Base-by-base conservation (phyloP, 2,797 vertebrate genomes). In the Steatocranus sp. region DNA sequence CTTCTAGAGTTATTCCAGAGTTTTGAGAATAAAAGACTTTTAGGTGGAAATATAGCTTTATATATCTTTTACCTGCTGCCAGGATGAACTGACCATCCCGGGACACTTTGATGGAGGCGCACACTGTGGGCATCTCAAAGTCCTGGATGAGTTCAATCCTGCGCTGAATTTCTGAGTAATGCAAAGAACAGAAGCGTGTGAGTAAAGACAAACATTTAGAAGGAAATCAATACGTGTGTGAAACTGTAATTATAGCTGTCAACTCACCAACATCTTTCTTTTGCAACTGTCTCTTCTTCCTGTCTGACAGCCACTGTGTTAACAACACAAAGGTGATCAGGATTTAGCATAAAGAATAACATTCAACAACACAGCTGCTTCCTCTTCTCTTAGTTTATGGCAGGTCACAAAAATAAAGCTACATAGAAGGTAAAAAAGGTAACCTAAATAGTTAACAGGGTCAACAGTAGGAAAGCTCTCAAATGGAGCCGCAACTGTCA, bases 111-210 rank as follows among this genome's bases (percentile, higher is more conserved):
- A 99, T 96, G 63, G 97, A 98, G 68, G 96, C 98, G 92, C 97
- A 97, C 86, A 99, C 95, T 0, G 98, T 98, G 56, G 99, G 99
- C 98, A 99, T 99, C 91, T 99, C 98, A 95, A 99, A 99, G 90
- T 99, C 98, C 90, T 99, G 99, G 92, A 99, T 98, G 83, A 99
- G 98, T 89, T 99, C 98, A 61, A 99, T 99, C 94, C 99, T 98
- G 80, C 97, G 97, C 49, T 97, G 97, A 86, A 99, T 93, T 89
- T 98, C 98, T 99, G 77, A 1, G n/a, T 2, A 25, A 5, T 30
- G 1, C 27, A 25, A 3, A 76, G 2, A 70, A 14, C 5, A 30
- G 8, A 20, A 14, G 46, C n/a, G 12, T 78, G 51, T 48, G n/a
- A 58, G 48, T 9, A 56, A 61, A 18, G 1, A 7, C 2, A 75